Evolutionary conservation across 2,797 vertebrate genomes (phyloP).

Genomic region (Lacerta viridis): DNA sequence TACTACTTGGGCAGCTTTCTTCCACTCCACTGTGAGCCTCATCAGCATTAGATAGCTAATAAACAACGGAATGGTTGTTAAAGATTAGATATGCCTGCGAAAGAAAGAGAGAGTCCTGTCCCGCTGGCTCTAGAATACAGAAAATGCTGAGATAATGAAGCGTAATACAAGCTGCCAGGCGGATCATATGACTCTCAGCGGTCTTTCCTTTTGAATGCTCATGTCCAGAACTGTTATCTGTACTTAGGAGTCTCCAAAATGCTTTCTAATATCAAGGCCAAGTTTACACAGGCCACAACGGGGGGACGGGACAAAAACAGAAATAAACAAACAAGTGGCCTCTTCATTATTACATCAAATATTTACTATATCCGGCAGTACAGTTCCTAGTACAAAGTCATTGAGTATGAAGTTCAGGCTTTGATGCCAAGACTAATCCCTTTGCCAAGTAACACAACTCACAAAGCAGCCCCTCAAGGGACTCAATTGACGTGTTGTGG

Average conservation of each 20-base stretch:
- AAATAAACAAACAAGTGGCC: too few relatives aligned
- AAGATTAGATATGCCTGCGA: neutral
- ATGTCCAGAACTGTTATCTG: neutral
- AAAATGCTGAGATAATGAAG: neutral
- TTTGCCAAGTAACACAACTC: neutral
- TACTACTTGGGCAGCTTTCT: neutral
- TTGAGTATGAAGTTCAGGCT: too few relatives aligned
- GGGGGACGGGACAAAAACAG: too few relatives aligned
- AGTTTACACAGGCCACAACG: neutral
- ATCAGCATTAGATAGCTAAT: neutral
- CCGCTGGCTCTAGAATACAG: neutral
- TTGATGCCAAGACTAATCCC: neutral
- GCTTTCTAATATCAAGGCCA: neutral
- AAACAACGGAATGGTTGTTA: neutral
- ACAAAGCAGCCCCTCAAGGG: neutral
- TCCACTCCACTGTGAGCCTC: neutral
- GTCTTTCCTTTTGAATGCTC: neutral
- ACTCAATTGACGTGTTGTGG: neutral
- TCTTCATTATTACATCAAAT: neutral
- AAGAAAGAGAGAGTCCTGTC: neutral
- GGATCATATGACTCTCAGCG: neutral
- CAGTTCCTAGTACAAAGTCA: neutral
- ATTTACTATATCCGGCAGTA: neutral
- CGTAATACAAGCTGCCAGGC: neutral
- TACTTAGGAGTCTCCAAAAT: neutral